A percentile compares a stretch with the other conserved stretches of the same genome.
phyloP scores from a whole-genome alignment of 2,888 invertebrate species.

The Rosalia funebris region DNA sequence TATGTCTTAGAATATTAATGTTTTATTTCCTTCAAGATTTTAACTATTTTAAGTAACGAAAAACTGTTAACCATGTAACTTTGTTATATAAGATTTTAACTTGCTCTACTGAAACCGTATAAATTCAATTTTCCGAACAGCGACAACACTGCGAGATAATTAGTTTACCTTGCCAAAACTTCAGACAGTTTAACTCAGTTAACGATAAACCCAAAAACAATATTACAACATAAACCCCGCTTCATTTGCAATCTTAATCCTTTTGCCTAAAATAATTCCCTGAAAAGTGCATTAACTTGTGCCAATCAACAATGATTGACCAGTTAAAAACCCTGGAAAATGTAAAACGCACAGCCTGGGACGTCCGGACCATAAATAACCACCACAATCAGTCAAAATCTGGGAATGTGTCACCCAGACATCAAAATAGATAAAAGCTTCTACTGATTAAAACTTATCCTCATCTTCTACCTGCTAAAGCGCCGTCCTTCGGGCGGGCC shows the following conservation, averaged over 20 bases:
- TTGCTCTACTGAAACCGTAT: too few relatives aligned
- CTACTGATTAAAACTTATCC: constrained; percentile 14
- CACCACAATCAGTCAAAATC: constrained; percentile 31
- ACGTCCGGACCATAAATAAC: constrained; percentile 9
- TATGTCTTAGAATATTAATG: too few relatives aligned
- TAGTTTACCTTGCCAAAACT: background rate
- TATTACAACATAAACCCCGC: background rate
- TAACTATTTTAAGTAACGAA: too few relatives aligned
- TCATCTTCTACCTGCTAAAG: constrained; percentile 18
- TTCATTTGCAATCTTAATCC: background rate
- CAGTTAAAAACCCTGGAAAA: background rate
- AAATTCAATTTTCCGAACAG: background rate
- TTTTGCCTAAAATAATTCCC: background rate
- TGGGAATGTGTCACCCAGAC: constrained; percentile 29
- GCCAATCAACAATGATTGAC: background rate
- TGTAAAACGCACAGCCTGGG: constrained; percentile 12
- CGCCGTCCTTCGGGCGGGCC: constrained; percentile 13
- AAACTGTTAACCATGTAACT: too few relatives aligned
- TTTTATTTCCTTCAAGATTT: too few relatives aligned
- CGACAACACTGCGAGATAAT: background rate
- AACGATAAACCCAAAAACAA: background rate
- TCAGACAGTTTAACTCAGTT: background rate
- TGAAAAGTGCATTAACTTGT: background rate
- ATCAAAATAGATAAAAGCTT: constrained; percentile 34
- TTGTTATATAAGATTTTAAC: too few relatives aligned